Percentiles rank a stretch among this genome's conserved stretches.
Evolutionary conservation across 2,113 vertebrate genomes (phyloP).

Genomic region (Zosterops lateralis): DNA sequence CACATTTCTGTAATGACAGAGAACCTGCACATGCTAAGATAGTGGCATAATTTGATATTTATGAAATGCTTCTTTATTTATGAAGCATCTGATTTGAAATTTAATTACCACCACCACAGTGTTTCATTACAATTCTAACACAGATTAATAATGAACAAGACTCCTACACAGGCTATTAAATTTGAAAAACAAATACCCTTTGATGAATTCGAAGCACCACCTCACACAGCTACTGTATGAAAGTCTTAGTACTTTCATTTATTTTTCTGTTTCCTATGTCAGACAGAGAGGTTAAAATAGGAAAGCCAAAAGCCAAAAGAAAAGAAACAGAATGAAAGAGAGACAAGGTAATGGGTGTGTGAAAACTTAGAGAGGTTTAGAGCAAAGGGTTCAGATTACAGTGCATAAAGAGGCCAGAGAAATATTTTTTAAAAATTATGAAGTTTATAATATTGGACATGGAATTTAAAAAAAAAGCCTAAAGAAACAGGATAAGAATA

Average conservation of each 20-base stretch:
- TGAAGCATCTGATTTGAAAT: conserved; percentile 52
- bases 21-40: conserved; percentile 16
- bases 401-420: conserved; percentile 16
- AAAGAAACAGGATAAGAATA: conserved; percentile 41
- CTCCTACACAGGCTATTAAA: conserved; percentile 45
- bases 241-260: neutral
- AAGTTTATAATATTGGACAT: conserved; percentile 55
- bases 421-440: conserved; percentile 33
- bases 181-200: conserved; percentile 9
- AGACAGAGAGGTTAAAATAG: conserved; percentile 2
- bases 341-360: conserved; percentile 53
- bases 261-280: conserved; percentile 37
- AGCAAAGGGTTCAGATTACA: conserved; percentile 54
- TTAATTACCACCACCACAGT: neutral
- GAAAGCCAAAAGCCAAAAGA: neutral
- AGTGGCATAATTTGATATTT: conserved; percentile 58
- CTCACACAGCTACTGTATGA: conserved; percentile 40
- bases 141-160: conserved; percentile 54
- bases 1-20: conserved; percentile 51
- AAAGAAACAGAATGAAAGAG: conserved; percentile 34
- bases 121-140: conserved; percentile 50
- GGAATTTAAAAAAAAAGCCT: conserved; percentile 7
- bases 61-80: conserved; percentile 56
- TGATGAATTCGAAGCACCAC: conserved; percentile 42
- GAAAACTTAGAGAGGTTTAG: conserved; percentile 30